Conservation (phyloP, 2,113 vertebrate genomes). For the Butorides virescens region DNA sequence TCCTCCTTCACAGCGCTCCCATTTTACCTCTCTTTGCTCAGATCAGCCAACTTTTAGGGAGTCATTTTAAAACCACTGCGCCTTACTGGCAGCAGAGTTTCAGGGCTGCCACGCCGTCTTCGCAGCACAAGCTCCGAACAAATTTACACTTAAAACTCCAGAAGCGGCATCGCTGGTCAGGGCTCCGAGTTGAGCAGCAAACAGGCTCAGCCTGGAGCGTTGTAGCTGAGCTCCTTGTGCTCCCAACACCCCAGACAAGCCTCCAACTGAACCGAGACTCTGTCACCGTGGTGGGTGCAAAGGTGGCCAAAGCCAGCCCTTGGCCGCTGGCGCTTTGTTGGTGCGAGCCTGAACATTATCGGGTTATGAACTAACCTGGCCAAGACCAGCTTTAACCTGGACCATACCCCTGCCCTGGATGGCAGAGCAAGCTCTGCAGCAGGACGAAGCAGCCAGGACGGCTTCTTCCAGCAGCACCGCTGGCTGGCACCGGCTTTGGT, state of each 20-base stretch:
- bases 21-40: neutral
- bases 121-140: fast-evolving
- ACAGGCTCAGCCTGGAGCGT: neutral
- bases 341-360: fast-evolving
- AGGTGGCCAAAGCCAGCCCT: neutral
- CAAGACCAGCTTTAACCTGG: neutral
- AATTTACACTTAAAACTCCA: neutral
- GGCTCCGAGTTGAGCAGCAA: neutral
- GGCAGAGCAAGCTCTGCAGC: neutral
- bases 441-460: neutral
- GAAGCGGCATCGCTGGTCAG: fast-evolving
- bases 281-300: neutral
- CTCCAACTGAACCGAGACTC: fast-evolving
- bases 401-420: neutral
- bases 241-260: neutral
- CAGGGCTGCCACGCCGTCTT: neutral
- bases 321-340: no score
- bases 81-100: neutral
- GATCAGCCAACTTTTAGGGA: neutral
- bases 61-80: neutral
- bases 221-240: neutral
- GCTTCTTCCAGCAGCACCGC: neutral
- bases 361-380: neutral
- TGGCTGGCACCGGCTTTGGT: neutral
- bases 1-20: neutral